Evolutionary conservation across 2,113 vertebrate species (phyloP), one percentile per base, ranked within the genome.

Genomic region (Notiomystis cincta): DNA sequence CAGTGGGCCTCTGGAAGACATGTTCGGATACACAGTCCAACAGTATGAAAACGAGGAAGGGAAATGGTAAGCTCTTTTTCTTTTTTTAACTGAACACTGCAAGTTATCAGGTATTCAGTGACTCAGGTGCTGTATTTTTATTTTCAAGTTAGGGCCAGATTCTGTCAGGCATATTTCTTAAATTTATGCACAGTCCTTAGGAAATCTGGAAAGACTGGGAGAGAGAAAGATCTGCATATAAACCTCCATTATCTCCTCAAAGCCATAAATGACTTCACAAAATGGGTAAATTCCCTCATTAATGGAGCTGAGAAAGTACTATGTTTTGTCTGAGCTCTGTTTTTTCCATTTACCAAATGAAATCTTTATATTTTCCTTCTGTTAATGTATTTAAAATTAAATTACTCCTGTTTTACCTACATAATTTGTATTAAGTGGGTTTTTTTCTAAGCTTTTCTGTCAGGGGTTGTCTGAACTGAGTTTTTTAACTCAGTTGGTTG

Each of bases 31-130:
- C 88, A 99, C 99, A 1, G 99, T 99, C 70, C 99, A 99, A 91
- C 99, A 99, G 79, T 99, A 99, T 97, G 98, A 99, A 98, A 99
- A 99, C 90, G 98, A 98, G 45, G 99, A 99, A 92, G 99, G 99
- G 53, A 99, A 99, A 97, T 99, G 99, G 99, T 99, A 98, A 98
- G 98, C 13, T 65, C 15, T 42, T 87, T 82, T 82, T 62, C 2
- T 62, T 76, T 77, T 77, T 40, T 71, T 40, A 22, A 54, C 28
- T 31, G 4, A 40, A 51, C 70, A 56, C 28, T 77, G 19, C 22
- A 51, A 37, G 47, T 66, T 70, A 38, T 30, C 18, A 73, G 9
- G 2, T 75, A 40, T 83, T 56, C 25, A 40, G 10, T 88, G 37
- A 47, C 15, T 58, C 11, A 6, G 7, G 9, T 73, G 13, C 22